Base-by-base conservation (phyloP, 2,113 vertebrate species). In the Suncus etruscus region DNA sequence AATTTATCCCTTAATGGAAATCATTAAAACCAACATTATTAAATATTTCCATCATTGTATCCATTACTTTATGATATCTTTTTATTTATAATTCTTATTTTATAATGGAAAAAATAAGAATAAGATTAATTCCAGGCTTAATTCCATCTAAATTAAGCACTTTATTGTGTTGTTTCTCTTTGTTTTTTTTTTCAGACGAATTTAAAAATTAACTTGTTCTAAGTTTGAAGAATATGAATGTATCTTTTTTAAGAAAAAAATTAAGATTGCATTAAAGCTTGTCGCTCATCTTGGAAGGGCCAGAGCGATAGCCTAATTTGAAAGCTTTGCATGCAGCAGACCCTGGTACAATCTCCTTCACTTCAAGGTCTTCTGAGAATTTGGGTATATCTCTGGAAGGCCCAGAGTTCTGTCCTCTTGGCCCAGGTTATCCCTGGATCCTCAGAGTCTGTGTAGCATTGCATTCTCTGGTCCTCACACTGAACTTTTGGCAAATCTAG, bases 1-100 rank as follows among this genome's bases (percentile, higher is more conserved):
- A 48, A 1, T 54, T 89, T 79, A 39, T 1, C 72, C 32, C 58
- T 20, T 82, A 82, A 48, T 88, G 24, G 27, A 86, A 86, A 76
- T 78, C 12, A 91, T 39, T 11, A 83, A 94, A 94, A 83, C 9
- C 6, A 79, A 68, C 32, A 70, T 9, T 29, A 83, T 22, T 79
- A 20, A 74, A 51, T 88, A 78, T 51, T 75, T 91, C 29, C 39
- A 24, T 10, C 25, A 70, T 74, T 20, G n/a, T 5, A 0, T 45
- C 74, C 11, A 65, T 89, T 91, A 27, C 47, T 73, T 73, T 66
- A 73, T 77, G 11, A 45, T 2, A 47, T 63, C 22, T 32, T 92
- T 89, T 85, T 48, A 48, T 78, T 45, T 75, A 65, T 91, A 69
- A 89, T 83, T 91, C 6, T 72, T 76, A 51, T 76, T 91, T 78